Evolutionary conservation across 1,140 invertebrate genomes (phyloP), one percentile per base, ranked within the genome.

Genomic region (Nixonia krombeini): DNA sequence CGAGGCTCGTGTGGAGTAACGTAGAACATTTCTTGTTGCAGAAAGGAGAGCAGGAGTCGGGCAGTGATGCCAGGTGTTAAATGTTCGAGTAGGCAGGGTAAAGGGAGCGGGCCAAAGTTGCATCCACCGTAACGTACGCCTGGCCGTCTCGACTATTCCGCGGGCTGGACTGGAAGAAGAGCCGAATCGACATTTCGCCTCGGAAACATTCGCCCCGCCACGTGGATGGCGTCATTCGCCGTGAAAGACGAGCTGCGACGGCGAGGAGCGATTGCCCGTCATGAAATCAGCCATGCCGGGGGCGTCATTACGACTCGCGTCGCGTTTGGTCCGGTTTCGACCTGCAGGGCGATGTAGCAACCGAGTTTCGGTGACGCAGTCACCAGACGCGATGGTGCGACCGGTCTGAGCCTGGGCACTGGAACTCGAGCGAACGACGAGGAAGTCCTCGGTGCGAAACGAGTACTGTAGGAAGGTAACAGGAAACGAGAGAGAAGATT

Each of bases 61-160:
- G 69, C 69, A 77, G 74, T 69, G 65, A 77, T 77, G 76, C 69
- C 72, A 70, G 70, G 62, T 71, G 21, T 21, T 62, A 51, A 23
- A 9, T 21, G 21, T 21, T 21, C 6, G 21, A 21, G 21, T 2
- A 21, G 21, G 6, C 21, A 21, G 21, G 21, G 6, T 2, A 21
- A 21, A 21, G 21, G 21, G 6, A 21, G 21, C 6, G 21, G 6
- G 21, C 21, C 21, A 3, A 21, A 2, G 21, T 21, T 21, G 21
- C 21, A 21, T 3, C 21, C 21, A 21, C 21, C 21, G 2, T 21
- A 21, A 21, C 6, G n/a, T n/a, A n/a, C n/a, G n/a, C n/a, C n/a
- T n/a, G n/a, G n/a, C n/a, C n/a, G n/a, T n/a, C n/a, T n/a, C n/a
- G n/a, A n/a, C n/a, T n/a, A n/a, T n/a, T n/a, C n/a, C n/a, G n/a